Conservation (phyloP, 2,888 invertebrate genomes). For the Erebia ligea region DNA sequence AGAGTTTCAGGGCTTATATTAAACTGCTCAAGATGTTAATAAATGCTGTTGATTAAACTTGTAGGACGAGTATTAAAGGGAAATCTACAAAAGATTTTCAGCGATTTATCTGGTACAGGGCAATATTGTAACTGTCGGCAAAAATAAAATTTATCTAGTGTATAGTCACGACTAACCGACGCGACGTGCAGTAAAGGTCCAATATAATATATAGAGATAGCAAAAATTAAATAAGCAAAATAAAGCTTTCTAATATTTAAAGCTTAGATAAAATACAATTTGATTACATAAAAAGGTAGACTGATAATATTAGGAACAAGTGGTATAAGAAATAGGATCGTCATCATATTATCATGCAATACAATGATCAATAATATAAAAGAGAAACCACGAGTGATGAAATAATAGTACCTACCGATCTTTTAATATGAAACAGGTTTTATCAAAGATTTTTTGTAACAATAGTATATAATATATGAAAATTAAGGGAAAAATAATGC, state of each 20-base stretch:
- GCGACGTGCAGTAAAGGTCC: no score
- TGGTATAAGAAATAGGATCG: not conserved
- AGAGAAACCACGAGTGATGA: not conserved
- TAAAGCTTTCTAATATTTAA: not conserved
- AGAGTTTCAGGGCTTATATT: conserved; percentile 22
- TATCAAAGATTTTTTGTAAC: not conserved
- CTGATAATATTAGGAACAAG: not conserved
- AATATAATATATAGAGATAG: no score
- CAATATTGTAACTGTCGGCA: not conserved
- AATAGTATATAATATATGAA: no score
- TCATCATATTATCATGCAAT: not conserved
- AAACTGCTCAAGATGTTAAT: conserved; percentile 23
- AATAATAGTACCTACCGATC: no score
- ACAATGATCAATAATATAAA: not conserved
- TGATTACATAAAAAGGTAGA: not conserved
- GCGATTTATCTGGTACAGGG: not conserved
- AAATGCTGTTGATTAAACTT: conserved; percentile 10
- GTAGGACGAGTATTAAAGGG: not conserved
- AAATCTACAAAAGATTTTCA: not conserved
- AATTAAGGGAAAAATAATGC: not conserved
- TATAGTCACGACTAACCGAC: no score
- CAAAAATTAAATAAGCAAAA: no score
- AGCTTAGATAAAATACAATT: no score
- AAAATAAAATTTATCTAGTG: not conserved
- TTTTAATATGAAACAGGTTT: no score